These are phyloP conservation scores for Trypoxylus dichotomus DNA, from an alignment of 1,140 invertebrate genomes.

Conservation along the genomic window DNA sequence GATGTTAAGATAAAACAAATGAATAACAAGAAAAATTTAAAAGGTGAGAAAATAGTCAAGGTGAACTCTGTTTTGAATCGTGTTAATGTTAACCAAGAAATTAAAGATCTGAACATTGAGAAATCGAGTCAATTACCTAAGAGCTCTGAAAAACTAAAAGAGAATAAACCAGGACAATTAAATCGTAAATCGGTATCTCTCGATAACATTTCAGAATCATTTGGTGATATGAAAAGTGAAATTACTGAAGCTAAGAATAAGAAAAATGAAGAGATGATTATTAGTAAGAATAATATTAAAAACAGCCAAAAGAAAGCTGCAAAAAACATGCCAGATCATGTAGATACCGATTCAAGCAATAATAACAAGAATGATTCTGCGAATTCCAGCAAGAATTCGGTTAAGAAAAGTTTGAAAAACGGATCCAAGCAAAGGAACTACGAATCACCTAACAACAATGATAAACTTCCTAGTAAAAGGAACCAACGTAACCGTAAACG, in stretches of 20 bases:
- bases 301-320: slow-evolving; percentile 53
- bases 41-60: slow-evolving; percentile 57
- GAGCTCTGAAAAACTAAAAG: slow-evolving; percentile 39
- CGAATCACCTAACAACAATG: slow-evolving; percentile 40
- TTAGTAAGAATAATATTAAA: slow-evolving; percentile 49
- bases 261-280: slow-evolving; percentile 57
- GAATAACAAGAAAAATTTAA: slow-evolving; percentile 51
- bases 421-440: slow-evolving; percentile 40
- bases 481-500: slow-evolving; percentile 46
- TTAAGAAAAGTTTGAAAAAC: slow-evolving; percentile 45
- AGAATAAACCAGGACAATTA: slow-evolving; percentile 53
- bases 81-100: slow-evolving; percentile 48
- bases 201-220: slow-evolving; percentile 58
- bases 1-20: slow-evolving; percentile 54
- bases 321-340: slow-evolving; percentile 46
- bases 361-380: slow-evolving; percentile 44
- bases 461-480: slow-evolving; percentile 47
- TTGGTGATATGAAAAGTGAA: slow-evolving; percentile 47
- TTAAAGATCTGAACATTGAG: slow-evolving; percentile 46
- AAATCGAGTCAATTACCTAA: slow-evolving; percentile 41
- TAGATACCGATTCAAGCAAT: slow-evolving; percentile 41
- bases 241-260: slow-evolving; percentile 43
- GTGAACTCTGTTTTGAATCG: slow-evolving; percentile 49
- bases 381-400: slow-evolving; percentile 43
- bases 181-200: slow-evolving; percentile 61